Conservation (phyloP, 1,140 invertebrate genomes). For the Heliconius eleuchia region DNA sequence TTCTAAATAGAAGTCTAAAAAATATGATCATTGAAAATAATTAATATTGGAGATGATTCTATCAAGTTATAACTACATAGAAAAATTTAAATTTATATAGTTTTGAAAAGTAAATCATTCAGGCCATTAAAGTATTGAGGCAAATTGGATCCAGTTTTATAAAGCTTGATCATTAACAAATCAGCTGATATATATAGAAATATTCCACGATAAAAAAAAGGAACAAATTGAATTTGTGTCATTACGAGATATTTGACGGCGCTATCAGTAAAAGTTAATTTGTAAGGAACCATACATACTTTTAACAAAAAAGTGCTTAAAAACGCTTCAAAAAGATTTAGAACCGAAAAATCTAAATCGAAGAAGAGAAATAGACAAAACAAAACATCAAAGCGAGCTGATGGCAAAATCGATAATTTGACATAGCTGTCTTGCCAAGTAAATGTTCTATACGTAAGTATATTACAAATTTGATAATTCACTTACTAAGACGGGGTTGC, state of each 20-base stretch:
- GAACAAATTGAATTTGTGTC: background rate
- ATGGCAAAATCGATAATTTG: slow-evolving; percentile 69
- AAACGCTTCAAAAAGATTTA: background rate
- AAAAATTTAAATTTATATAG: background rate
- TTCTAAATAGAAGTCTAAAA: too few species aligned
- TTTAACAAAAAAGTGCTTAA: background rate
- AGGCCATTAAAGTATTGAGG: background rate
- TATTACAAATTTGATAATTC: slow-evolving; percentile 41
- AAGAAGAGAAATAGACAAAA: slow-evolving; percentile 32
- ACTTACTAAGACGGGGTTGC: slow-evolving; percentile 98
- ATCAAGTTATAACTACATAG: background rate
- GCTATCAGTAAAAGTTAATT: background rate
- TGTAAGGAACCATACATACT: background rate
- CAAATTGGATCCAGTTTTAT: background rate
- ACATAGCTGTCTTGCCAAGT: slow-evolving; percentile 48
- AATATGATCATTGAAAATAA: too few species aligned
- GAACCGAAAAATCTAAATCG: background rate
- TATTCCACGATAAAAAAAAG: background rate
- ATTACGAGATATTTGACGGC: background rate
- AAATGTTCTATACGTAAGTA: slow-evolving; percentile 38
- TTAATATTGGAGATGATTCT: background rate
- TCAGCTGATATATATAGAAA: background rate
- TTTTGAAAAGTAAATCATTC: background rate
- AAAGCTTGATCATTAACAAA: background rate
- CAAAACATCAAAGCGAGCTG: slow-evolving; percentile 41